These are phyloP conservation scores for Poecilus cupreus DNA, from an alignment of 2,888 invertebrate species.

Conservation along the genomic window DNA sequence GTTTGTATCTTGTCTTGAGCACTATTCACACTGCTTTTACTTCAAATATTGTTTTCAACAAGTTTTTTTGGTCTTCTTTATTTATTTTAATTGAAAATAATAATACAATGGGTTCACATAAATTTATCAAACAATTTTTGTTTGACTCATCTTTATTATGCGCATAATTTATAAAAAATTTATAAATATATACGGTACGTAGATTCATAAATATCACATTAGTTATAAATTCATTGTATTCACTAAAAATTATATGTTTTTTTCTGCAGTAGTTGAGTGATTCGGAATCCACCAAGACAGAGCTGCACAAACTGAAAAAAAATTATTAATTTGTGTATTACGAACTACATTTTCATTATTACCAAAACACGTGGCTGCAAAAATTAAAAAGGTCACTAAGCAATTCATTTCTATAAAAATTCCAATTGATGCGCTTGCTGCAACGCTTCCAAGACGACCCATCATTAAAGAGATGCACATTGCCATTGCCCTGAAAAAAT, in stretches of 20 bases:
- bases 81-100: too few species aligned
- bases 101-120: too few species aligned
- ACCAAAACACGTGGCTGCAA: conserved; percentile 41
- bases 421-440: conserved; percentile 50
- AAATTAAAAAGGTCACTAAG: conserved; percentile 43
- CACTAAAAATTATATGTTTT: neutral
- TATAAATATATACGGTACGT: neutral
- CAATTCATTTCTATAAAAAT: conserved; percentile 49
- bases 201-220: neutral
- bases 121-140: too few species aligned
- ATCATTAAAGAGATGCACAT: conserved; percentile 49
- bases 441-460: conserved; percentile 48
- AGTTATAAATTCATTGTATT: neutral
- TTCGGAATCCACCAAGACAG: conserved; percentile 49
- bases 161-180: neutral
- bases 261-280: neutral
- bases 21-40: too few species aligned
- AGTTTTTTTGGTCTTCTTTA: too few species aligned
- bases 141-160: neutral
- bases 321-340: neutral
- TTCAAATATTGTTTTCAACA: too few species aligned
- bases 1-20: too few species aligned
- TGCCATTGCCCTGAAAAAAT: conserved; percentile 51
- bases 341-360: neutral
- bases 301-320: conserved; percentile 39